Evolutionary conservation across 2,888 invertebrate genomes (phyloP).

Genomic region (Scrobipalpa atriplicella): DNA sequence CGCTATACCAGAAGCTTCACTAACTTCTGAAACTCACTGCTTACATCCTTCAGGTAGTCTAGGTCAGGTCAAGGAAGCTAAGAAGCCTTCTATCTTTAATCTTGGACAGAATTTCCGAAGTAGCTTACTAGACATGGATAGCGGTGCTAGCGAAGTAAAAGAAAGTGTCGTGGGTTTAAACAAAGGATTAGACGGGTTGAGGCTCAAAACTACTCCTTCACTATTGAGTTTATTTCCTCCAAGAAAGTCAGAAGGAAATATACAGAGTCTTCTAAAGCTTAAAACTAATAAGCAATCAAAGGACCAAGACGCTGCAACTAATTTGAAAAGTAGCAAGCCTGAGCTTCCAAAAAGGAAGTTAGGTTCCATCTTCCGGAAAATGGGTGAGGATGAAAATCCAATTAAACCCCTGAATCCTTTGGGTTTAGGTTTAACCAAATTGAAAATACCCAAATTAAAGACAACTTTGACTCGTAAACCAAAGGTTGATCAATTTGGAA

Average conservation of each 20-base stretch:
- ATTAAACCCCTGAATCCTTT: conserved; percentile 21
- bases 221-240: conserved; percentile 29
- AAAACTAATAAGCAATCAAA: conserved; percentile 17
- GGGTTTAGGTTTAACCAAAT: conserved; percentile 1
- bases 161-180: conserved; percentile 43
- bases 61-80: conserved; percentile 25
- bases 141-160: conserved; percentile 56
- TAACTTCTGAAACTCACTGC: conserved; percentile 55
- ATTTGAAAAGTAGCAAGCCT: conserved; percentile 26
- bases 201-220: conserved; percentile 39
- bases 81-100: conserved; percentile 40
- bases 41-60: conserved; percentile 46
- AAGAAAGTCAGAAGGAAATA: conserved; percentile 22
- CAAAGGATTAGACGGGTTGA: conserved; percentile 34
- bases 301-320: not conserved
- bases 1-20: conserved; percentile 54
- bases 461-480: not conserved
- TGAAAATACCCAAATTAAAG: conserved; percentile 13
- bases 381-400: not conserved
- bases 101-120: conserved; percentile 39
- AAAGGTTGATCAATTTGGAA: not conserved
- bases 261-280: conserved; percentile 20
- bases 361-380: not conserved
- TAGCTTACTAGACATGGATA: conserved; percentile 55
- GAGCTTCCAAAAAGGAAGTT: conserved; percentile 4